Evolutionary conservation across 2,113 vertebrate species (phyloP).

Genomic region (Girardinichthys multiradiatus): DNA sequence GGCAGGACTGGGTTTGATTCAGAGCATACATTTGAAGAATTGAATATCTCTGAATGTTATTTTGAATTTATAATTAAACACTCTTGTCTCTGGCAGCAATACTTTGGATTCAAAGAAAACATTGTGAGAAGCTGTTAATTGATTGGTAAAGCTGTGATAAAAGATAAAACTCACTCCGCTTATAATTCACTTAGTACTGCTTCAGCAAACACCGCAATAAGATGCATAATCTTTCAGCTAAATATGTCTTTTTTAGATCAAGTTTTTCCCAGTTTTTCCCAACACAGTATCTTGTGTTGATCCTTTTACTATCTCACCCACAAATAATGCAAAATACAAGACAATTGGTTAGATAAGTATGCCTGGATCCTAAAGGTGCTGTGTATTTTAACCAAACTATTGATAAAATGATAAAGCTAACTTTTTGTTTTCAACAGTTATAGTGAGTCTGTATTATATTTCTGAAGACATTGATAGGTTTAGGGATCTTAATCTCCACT

Average conservation of each 20-base stretch:
- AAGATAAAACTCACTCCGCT: slow-evolving; percentile 14
- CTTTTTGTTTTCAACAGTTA: slow-evolving; percentile 17
- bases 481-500: slow-evolving; percentile 45
- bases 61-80: slow-evolving; percentile 15
- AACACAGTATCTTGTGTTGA: background rate
- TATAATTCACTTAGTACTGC: background rate
- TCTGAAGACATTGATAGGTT: slow-evolving; percentile 18
- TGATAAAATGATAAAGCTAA: slow-evolving; percentile 7
- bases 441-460: background rate
- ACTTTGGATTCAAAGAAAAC: background rate
- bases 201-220: background rate
- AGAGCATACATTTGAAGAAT: slow-evolving; percentile 3
- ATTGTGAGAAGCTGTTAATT: background rate
- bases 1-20: background rate
- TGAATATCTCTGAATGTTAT: background rate
- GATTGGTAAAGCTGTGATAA: background rate
- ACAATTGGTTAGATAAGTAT: slow-evolving; percentile 10
- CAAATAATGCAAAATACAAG: background rate
- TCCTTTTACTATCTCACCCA: background rate
- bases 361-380: background rate
- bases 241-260: background rate
- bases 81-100: slow-evolving; percentile 2
- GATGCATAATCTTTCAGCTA: background rate
- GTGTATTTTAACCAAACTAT: background rate
- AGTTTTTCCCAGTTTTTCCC: background rate